Evolutionary conservation across 2,888 invertebrate species (phyloP).

Genomic region (Lycia hirtaria): DNA sequence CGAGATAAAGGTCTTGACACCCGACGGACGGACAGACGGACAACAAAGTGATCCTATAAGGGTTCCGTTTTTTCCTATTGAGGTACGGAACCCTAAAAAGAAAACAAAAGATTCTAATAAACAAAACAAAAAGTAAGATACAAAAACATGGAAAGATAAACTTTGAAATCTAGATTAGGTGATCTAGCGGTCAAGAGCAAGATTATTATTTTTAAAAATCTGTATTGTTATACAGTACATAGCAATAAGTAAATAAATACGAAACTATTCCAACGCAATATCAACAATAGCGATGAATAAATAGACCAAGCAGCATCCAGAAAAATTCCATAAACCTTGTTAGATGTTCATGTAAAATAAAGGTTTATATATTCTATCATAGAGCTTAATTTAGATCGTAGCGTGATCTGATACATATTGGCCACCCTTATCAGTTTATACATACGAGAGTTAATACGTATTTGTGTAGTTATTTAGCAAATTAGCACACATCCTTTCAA

Average conservation of each 20-base stretch:
- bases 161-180: too few relatives aligned
- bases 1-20: too few relatives aligned
- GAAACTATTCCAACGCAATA: background rate
- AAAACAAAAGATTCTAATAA: too few relatives aligned
- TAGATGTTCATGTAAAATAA: background rate
- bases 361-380: background rate
- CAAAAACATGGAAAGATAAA: too few relatives aligned
- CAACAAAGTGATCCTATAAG: too few relatives aligned
- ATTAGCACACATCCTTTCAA: slow-evolving; percentile 1
- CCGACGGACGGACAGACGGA: too few relatives aligned
- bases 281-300: background rate
- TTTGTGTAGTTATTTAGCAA: slow-evolving; percentile 8
- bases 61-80: too few relatives aligned
- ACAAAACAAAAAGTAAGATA: too few relatives aligned
- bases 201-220: too few relatives aligned
- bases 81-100: too few relatives aligned
- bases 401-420: slow-evolving; percentile 1
- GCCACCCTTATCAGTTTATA: slow-evolving; percentile 20
- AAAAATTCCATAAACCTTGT: slow-evolving; percentile 16
- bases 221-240: too few relatives aligned
- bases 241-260: background rate
- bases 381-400: slow-evolving; percentile 9
- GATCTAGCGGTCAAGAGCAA: too few relatives aligned
- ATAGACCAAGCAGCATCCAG: background rate
- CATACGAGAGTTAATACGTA: background rate